A percentile compares a stretch with the other conserved stretches of the same genome.
Conservation (phyloP, 2,113 vertebrate species). For the Hypanus sabinus region DNA sequence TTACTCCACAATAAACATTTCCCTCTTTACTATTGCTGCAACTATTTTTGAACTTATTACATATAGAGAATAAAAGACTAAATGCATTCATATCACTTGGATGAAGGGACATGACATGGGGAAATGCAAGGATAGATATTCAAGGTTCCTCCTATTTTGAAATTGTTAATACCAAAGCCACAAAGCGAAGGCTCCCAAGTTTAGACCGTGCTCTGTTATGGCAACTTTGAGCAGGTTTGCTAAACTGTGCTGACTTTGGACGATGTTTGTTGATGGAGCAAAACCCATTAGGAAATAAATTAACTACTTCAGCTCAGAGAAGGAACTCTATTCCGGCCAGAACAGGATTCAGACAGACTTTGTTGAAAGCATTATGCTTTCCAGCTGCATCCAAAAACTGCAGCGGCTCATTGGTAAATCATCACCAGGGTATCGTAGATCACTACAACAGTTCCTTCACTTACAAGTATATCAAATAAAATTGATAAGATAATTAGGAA, state of each 20-base stretch:
- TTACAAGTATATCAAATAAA: not conserved
- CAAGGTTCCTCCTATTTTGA: not conserved
- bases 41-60: not conserved
- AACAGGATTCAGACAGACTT: not conserved
- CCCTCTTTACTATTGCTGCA: not conserved
- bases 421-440: not conserved
- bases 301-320: not conserved
- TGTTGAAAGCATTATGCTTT: not conserved
- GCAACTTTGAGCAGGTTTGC: not conserved
- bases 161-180: not conserved
- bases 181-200: not conserved
- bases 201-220: not conserved
- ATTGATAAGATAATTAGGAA: not conserved
- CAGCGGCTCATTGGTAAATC: not conserved
- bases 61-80: not conserved
- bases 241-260: not conserved
- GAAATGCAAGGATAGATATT: not conserved
- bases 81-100: not conserved
- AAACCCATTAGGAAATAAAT: not conserved
- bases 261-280: not conserved
- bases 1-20: not conserved
- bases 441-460: not conserved
- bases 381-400: not conserved
- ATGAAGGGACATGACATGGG: not conserved
- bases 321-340: not conserved